Evolutionary conservation across 2,797 vertebrate genomes (phyloP), one percentile per base, ranked within the genome.

Genomic region (Lacerta agilis): DNA sequence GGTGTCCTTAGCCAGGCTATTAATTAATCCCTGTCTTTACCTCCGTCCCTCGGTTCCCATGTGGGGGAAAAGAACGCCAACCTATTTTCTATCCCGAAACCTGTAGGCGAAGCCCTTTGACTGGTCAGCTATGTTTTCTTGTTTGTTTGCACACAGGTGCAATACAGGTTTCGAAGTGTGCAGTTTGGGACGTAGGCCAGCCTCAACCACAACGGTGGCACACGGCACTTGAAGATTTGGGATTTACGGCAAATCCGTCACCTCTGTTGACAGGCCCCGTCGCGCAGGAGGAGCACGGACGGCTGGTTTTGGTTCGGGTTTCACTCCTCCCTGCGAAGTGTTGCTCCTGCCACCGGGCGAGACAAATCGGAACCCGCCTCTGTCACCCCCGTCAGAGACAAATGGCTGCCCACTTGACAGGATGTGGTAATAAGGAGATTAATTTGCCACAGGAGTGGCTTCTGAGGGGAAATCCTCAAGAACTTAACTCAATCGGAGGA

Each of bases 391-490:
- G 8, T 64, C 82, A 64, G 82, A 88, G 82, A 79, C 87, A 84
- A 88, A 83, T 72, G 75, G 64, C 75, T 66, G 23, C 75, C 66
- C 82, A 78, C 82, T 83, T 88, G 87, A 88, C 81, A 84, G 82
- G 76, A 78, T 84, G 80, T 41, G 38, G 11, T 79, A 79, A 79
- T 61, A 33, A 43, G 27, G 82, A 88, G 87, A 88, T 88, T 79
- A 79, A 88, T 88, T 61, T 49, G 27, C 82, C 5, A 36, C 82
- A 88, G 23, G 49, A 88, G 66, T 64, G 66, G 82, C 87, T 84
- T 88, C 67, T 79, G 82, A 79, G 75, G 82, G 82, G 76, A 84
- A 88, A 84, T 72, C 87, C 87, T 88, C 79, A 72, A 84, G 76
- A 79, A 86, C 64, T 71, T 20, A 5, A 29, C 66, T 84, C 82